Evolutionary conservation across 2,888 invertebrate species (phyloP).

Genomic region (Dusona sp.): DNA sequence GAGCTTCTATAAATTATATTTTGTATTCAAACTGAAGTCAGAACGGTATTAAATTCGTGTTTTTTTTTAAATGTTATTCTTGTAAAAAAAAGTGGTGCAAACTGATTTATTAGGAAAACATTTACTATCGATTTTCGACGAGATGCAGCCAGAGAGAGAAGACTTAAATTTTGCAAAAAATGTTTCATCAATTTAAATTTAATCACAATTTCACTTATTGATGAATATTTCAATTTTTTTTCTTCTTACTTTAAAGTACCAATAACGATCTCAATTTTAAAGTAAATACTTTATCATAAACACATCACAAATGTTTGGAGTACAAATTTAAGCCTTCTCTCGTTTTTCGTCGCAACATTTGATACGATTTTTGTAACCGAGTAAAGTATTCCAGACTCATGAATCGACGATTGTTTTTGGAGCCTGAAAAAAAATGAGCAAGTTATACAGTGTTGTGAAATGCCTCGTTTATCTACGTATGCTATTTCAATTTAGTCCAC

Average conservation of each 20-base stretch:
- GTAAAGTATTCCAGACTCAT: neutral
- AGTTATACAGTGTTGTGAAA: neutral
- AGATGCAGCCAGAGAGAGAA: too few relatives aligned
- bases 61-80: neutral
- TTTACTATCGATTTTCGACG: too few relatives aligned
- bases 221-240: neutral
- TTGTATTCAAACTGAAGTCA: neutral
- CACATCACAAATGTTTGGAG: neutral
- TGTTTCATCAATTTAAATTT: too few relatives aligned
- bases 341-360: neutral
- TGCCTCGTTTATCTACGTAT: neutral
- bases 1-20: neutral
- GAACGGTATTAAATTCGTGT: neutral
- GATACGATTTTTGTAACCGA: neutral
- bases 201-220: too few relatives aligned
- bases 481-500: constrained; percentile 33
- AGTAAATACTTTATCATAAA: too few relatives aligned
- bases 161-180: too few relatives aligned
- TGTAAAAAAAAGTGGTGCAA: neutral
- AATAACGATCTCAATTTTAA: too few relatives aligned
- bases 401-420: neutral
- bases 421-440: neutral
- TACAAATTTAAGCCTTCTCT: neutral
- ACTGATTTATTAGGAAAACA: neutral
- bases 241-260: too few relatives aligned